A percentile compares a stretch with the other conserved stretches of the same genome.
phyloP scores from a whole-genome alignment of 2,888 invertebrate species.

The Cylloceria caligata region DNA sequence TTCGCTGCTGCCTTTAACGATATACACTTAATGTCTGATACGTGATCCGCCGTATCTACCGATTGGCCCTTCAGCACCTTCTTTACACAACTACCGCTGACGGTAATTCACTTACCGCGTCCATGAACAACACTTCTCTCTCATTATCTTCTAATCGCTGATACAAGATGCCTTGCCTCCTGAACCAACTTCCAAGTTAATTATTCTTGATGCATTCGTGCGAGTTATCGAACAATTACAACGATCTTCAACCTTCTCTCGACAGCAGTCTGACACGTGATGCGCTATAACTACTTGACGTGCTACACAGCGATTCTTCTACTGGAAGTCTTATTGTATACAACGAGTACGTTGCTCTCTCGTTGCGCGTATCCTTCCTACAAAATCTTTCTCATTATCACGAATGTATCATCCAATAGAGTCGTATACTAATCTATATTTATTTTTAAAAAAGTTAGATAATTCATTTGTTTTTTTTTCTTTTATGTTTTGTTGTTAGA shows the following conservation, averaged over 20 bases:
- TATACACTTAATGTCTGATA: conserved; percentile 9
- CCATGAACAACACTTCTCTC: conserved; percentile 15
- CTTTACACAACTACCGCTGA: not conserved
- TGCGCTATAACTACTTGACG: conserved; percentile 40
- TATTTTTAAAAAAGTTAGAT: not conserved
- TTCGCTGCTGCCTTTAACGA: not conserved
- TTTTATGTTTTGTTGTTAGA: no score
- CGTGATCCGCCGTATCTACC: conserved; percentile 32
- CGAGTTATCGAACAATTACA: conserved; percentile 55
- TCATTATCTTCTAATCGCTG: conserved; percentile 35
- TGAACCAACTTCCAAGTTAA: conserved; percentile 24
- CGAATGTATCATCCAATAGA: not conserved
- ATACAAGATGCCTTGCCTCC: not conserved
- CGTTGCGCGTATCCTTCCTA: not conserved
- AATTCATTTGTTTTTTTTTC: no score
- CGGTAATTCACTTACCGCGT: conserved; percentile 29
- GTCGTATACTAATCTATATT: not conserved
- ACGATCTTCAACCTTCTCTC: conserved; percentile 29
- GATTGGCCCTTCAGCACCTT: conserved; percentile 24
- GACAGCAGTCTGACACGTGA: conserved; percentile 57
- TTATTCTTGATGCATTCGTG: conserved; percentile 17
- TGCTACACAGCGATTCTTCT: conserved; percentile 1
- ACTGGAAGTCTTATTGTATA: conserved; percentile 3
- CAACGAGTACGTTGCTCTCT: conserved; percentile 1
- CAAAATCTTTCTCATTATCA: not conserved